Conservation (phyloP, 64 coral and sea anemone species). For the Actinia equina region DNA sequence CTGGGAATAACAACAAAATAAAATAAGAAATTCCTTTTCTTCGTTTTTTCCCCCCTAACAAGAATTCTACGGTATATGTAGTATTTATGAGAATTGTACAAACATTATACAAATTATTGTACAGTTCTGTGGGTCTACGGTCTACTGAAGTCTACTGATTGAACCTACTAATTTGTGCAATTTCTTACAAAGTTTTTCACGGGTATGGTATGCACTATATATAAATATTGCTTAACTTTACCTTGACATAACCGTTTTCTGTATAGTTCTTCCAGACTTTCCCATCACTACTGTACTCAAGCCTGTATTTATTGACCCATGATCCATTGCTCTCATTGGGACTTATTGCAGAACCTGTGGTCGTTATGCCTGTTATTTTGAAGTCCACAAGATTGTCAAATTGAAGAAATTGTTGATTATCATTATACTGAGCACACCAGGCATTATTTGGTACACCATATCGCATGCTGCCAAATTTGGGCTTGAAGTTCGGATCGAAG, state of each 20-base stretch:
- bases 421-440: constrained; percentile 51
- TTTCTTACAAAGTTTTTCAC: too few species aligned
- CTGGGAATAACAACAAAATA: too few species aligned
- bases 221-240: constrained; percentile 32
- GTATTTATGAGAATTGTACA: too few species aligned
- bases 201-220: too few species aligned
- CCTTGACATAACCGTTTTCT: constrained; percentile 28
- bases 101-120: too few species aligned
- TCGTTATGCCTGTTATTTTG: constrained; percentile 44
- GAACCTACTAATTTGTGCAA: too few species aligned
- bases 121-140: too few species aligned
- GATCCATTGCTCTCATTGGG: constrained; percentile 28
- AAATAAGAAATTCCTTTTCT: too few species aligned
- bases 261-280: constrained; percentile 26
- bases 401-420: constrained; percentile 51
- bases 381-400: constrained; percentile 31
- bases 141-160: too few species aligned
- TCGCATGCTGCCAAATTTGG: constrained; percentile 59
- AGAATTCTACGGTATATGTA: too few species aligned
- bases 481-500: constrained; percentile 47
- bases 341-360: constrained; percentile 16
- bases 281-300: constrained; percentile 35
- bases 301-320: constrained; percentile 49
- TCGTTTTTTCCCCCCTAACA: too few species aligned
- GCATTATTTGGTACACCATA: constrained; percentile 17